Conservation (phyloP, 1,140 invertebrate species). For the Copidosoma floridanum region DNA sequence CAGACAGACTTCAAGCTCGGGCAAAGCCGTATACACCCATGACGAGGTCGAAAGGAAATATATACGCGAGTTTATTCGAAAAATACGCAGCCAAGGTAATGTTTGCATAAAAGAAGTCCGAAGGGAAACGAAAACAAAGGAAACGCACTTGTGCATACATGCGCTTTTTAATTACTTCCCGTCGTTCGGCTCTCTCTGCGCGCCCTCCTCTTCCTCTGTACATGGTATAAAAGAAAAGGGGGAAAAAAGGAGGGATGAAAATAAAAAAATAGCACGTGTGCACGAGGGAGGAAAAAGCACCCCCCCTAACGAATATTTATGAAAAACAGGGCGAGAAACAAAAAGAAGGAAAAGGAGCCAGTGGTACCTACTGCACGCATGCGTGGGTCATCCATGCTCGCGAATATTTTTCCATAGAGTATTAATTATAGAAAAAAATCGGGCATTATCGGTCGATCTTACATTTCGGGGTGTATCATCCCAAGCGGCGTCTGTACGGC, state of each 20-base stretch:
- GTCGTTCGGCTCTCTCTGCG: slow-evolving; percentile 22
- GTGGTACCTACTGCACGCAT: too few relatives aligned
- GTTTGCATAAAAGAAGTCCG: slow-evolving; percentile 23
- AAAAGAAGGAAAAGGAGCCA: too few relatives aligned
- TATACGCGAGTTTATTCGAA: slow-evolving; percentile 22
- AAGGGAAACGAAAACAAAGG: slow-evolving; percentile 24
- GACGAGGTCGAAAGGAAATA: neutral
- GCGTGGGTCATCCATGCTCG: too few relatives aligned
- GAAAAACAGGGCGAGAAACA: too few relatives aligned
- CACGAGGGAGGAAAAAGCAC: neutral
- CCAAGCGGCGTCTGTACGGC: too few relatives aligned
- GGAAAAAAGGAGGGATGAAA: neutral
- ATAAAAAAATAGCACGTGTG: neutral
- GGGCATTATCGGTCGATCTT: too few relatives aligned
- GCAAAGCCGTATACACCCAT: neutral
- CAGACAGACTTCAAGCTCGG: too few relatives aligned
- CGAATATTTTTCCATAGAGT: too few relatives aligned
- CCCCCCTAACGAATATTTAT: too few relatives aligned
- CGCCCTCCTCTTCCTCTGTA: too few relatives aligned
- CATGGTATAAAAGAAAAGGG: neutral
- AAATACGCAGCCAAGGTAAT: slow-evolving; percentile 24
- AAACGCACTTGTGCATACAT: slow-evolving; percentile 27
- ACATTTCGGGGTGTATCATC: too few relatives aligned
- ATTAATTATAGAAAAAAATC: too few relatives aligned
- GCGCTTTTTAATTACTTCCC: slow-evolving; percentile 28